phyloP scores from a whole-genome alignment of 2,113 vertebrate genomes.

The Mastomys coucha region DNA sequence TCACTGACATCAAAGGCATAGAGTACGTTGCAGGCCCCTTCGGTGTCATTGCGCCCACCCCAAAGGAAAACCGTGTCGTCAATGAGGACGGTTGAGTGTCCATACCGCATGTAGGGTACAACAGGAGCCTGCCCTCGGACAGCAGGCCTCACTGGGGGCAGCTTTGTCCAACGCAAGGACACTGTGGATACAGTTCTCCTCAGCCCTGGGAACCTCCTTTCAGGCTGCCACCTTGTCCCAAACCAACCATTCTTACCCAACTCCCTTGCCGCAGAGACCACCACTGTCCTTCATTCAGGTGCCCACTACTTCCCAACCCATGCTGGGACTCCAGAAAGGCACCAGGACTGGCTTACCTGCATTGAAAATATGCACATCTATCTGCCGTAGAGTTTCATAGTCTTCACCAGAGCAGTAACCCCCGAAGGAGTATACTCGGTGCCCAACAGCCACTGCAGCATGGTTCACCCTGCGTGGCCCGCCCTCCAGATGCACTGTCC shows the following conservation, averaged over 20 bases:
- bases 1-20: slow-evolving; percentile 99
- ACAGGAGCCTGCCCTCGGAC: slow-evolving; percentile 91
- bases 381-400: slow-evolving; percentile 97
- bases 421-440: slow-evolving; percentile 98
- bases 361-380: slow-evolving; percentile 94
- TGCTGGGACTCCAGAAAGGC: neutral
- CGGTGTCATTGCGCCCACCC: slow-evolving; percentile 98
- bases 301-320: neutral
- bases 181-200: slow-evolving; percentile 87
- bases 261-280: neutral
- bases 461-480: slow-evolving; percentile 99
- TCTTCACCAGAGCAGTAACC: slow-evolving; percentile 99
- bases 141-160: slow-evolving; percentile 93
- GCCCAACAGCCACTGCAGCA: slow-evolving; percentile 97
- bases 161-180: slow-evolving; percentile 97
- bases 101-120: slow-evolving; percentile 99
- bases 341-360: slow-evolving; percentile 85
- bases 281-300: neutral
- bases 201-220: slow-evolving; percentile 48
- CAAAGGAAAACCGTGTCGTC: slow-evolving; percentile 97
- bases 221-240: neutral
- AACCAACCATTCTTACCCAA: neutral
- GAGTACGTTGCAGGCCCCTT: slow-evolving; percentile 99
- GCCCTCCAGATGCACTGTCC: slow-evolving; percentile 98
- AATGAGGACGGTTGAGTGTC: slow-evolving; percentile 97